Evolutionary conservation across 2,797 vertebrate genomes (phyloP).

Genomic region (Acomys russatus): DNA sequence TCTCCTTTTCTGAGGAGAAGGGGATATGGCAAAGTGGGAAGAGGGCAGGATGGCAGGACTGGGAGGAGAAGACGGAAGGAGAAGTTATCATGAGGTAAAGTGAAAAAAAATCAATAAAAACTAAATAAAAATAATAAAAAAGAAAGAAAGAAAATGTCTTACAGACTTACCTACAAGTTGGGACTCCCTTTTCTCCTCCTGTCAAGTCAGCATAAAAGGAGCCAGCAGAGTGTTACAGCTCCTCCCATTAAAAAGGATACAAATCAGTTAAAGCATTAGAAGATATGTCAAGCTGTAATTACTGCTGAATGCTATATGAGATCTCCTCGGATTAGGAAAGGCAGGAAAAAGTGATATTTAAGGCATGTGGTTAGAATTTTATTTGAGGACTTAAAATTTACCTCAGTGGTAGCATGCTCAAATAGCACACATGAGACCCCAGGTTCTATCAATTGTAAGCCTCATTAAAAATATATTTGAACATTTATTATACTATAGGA

Average conservation of each 20-base stretch:
- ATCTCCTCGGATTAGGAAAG: neutral
- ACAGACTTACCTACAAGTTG: neutral
- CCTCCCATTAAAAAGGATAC: neutral
- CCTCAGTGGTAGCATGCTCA: neutral
- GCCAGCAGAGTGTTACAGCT: neutral
- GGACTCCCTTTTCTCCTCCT: neutral
- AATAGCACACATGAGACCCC: neutral
- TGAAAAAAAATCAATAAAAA: too few species aligned
- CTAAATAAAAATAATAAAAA: too few species aligned
- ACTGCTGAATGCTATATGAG: neutral
- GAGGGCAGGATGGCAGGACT: too few species aligned
- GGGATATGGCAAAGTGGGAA: too few species aligned
- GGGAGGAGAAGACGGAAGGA: too few species aligned
- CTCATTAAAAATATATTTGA: neutral
- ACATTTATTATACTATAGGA: neutral
- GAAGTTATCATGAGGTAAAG: too few species aligned
- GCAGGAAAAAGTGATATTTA: neutral
- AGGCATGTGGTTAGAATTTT: neutral
- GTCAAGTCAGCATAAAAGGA: neutral
- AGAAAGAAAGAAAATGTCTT: neutral
- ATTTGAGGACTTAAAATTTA: neutral
- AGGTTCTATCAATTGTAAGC: neutral
- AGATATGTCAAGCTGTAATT: neutral
- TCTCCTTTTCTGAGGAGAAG: too few species aligned
- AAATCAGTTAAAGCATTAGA: neutral